phyloP scores from a whole-genome alignment of 1,140 invertebrate genomes.

The Lepidurus couesii region DNA sequence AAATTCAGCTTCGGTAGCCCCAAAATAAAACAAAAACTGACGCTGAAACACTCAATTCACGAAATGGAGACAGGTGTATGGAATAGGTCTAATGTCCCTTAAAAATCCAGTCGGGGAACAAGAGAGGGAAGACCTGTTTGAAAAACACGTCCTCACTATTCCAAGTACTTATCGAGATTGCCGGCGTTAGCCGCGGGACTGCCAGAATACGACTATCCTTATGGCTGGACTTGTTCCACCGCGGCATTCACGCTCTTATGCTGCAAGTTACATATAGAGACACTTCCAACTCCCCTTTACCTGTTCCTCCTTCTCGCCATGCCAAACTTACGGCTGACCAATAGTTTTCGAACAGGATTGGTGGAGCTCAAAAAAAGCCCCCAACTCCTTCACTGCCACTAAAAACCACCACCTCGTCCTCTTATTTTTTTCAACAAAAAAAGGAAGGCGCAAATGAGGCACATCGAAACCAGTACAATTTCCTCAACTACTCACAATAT shows the following conservation, averaged over 20 bases:
- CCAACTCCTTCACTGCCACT: not conserved
- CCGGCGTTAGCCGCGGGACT: constrained; percentile 16
- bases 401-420: constrained; percentile 1
- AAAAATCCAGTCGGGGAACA: not conserved
- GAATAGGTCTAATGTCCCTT: not conserved
- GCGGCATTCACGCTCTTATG: constrained; percentile 8
- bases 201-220: constrained; percentile 18
- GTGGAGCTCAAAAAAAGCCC: not conserved
- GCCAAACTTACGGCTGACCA: constrained; percentile 1
- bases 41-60: not conserved
- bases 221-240: not conserved
- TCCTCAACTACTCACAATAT: not conserved
- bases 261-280: constrained; percentile 22
- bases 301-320: constrained; percentile 17
- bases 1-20: not conserved
- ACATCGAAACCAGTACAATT: constrained; percentile 38
- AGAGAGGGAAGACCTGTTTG: not conserved
- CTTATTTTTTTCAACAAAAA: constrained; percentile 35
- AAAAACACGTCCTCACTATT: constrained; percentile 18
- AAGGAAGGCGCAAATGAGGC: not conserved
- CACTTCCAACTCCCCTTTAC: not conserved
- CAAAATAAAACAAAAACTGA: not conserved
- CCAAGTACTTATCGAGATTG: constrained; percentile 19
- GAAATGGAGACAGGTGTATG: not conserved
- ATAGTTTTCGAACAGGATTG: constrained; percentile 16